These are phyloP conservation scores for Bombus vancouverensis DNA, from an alignment of 1,140 invertebrate species.

Conservation along the genomic window DNA sequence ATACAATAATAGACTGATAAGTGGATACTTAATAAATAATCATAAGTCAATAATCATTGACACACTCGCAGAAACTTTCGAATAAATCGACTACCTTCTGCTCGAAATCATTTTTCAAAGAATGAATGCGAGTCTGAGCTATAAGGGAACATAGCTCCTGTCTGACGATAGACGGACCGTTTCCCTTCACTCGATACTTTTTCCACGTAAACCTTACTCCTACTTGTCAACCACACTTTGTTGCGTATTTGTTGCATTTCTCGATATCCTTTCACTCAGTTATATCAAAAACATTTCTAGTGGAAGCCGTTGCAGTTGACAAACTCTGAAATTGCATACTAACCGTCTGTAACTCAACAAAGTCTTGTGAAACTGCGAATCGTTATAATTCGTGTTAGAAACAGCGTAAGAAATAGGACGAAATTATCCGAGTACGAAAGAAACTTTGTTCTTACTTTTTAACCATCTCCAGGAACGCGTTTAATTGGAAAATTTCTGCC, in stretches of 20 bases:
- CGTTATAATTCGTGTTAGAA: not conserved
- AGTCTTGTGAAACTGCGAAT: not conserved
- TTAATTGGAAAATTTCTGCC: too few species aligned
- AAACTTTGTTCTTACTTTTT: too few species aligned
- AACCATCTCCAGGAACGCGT: too few species aligned
- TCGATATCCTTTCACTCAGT: not conserved
- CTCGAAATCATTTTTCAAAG: not conserved
- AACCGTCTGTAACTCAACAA: not conserved
- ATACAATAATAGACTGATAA: not conserved
- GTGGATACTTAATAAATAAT: not conserved
- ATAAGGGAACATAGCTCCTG: too few species aligned
- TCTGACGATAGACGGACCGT: not conserved
- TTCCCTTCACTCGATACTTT: not conserved
- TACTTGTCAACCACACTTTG: not conserved
- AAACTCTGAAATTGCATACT: not conserved
- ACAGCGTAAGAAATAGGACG: too few species aligned
- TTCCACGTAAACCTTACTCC: not conserved
- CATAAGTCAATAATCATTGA: too few species aligned
- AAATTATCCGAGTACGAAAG: not conserved
- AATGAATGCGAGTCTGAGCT: not conserved
- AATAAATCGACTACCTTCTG: not conserved
- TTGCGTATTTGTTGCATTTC: not conserved
- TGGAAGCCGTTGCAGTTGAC: not conserved
- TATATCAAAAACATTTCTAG: not conserved
- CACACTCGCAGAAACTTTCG: not conserved